These are phyloP conservation scores for Lonchura striata DNA, from an alignment of 2,113 vertebrate species.

Conservation along the genomic window DNA sequence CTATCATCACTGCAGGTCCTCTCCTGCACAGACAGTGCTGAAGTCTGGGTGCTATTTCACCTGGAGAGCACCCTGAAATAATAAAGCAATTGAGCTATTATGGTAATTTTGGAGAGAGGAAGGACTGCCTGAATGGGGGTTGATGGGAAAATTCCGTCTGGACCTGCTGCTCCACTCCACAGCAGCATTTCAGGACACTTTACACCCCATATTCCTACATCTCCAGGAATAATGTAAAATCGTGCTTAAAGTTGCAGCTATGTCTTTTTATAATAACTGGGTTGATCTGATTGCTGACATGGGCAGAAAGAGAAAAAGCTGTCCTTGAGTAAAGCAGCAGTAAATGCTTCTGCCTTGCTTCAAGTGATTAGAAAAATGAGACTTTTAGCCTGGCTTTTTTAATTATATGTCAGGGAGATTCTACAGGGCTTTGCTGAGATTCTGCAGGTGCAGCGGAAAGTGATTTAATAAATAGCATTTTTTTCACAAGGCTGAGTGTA, in stretches of 20 bases:
- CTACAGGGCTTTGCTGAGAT: constrained; percentile 35
- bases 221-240: neutral
- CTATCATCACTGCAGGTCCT: neutral
- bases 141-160: neutral
- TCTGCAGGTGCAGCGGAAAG: constrained; percentile 59
- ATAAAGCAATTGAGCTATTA: neutral
- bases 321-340: constrained; percentile 44
- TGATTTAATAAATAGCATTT: constrained; percentile 62
- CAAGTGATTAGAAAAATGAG: constrained; percentile 64
- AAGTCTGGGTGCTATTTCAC: neutral
- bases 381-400: constrained; percentile 43
- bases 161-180: neutral
- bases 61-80: neutral
- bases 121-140: neutral
- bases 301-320: constrained; percentile 40
- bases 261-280: neutral
- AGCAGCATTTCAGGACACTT: neutral
- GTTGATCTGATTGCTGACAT: constrained; percentile 39
- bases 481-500: neutral
- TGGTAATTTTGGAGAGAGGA: neutral
- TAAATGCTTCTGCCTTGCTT: constrained; percentile 58
- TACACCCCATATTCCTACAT: neutral
- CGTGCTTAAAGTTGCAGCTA: neutral
- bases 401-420: constrained; percentile 56
- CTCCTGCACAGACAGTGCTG: neutral